A percentile compares a stretch with the other conserved stretches of the same genome.
Evolutionary conservation across 2,888 invertebrate species (phyloP).

Genomic region (Erpobdella octoculata): DNA sequence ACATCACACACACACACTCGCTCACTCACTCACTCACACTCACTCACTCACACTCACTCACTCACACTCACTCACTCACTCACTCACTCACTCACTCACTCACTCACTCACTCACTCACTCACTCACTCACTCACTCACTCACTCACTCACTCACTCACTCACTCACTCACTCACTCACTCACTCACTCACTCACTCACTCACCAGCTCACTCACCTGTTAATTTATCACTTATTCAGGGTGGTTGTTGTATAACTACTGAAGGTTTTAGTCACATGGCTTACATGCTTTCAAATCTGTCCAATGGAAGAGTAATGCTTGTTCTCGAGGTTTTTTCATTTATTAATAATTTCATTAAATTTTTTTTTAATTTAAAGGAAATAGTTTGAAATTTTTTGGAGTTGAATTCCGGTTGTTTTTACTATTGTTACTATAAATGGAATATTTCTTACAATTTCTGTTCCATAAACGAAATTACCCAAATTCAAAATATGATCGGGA

Average conservation of each 20-base stretch:
- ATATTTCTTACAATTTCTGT: too few relatives aligned
- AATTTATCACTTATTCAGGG: conserved; percentile 45
- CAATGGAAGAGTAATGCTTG: conserved; percentile 62
- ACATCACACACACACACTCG: too few relatives aligned
- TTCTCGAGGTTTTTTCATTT: conserved; percentile 36
- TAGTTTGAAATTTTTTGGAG: too few relatives aligned
- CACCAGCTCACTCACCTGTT: background rate
- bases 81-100: background rate
- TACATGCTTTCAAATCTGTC: conserved; percentile 74
- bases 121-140: background rate
- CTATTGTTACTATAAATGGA: too few relatives aligned
- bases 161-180: background rate
- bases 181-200: background rate
- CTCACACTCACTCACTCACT: background rate
- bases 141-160: background rate
- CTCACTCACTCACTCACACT: background rate
- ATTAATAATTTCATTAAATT: background rate
- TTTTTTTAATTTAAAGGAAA: too few relatives aligned
- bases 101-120: background rate
- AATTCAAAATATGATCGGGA: too few relatives aligned
- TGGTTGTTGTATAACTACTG: conserved; percentile 76
- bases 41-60: background rate
- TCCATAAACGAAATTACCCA: too few relatives aligned
- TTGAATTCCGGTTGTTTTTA: too few relatives aligned
- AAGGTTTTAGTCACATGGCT: conserved; percentile 81